These are phyloP conservation scores for Meliscaeva auricollis DNA, from an alignment of 2,888 invertebrate species.

Conservation along the genomic window DNA sequence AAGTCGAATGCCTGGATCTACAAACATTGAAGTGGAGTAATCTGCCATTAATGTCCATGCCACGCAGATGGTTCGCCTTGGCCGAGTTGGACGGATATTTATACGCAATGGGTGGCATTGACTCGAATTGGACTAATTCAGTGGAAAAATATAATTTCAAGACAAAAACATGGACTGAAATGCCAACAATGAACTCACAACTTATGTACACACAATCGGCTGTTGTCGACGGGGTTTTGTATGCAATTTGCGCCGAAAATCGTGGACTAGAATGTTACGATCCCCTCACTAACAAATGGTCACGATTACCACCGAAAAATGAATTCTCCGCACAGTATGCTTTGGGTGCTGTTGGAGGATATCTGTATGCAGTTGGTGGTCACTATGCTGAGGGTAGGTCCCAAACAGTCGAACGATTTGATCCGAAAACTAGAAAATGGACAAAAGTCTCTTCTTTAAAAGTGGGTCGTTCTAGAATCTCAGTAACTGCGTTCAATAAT, in stretches of 20 bases:
- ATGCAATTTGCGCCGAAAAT: conserved; percentile 34
- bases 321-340: conserved; percentile 3
- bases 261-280: conserved; percentile 22
- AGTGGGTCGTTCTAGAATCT: conserved; percentile 16
- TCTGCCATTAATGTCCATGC: conserved; percentile 7
- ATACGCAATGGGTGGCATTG: conserved; percentile 19
- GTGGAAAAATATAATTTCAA: conserved; percentile 22
- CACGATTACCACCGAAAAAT: conserved; percentile 6
- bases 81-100: conserved; percentile 2
- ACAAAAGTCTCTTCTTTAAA: neutral
- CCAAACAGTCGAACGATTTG: conserved; percentile 19
- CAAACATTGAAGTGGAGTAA: conserved; percentile 6
- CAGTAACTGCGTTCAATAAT: conserved; percentile 25
- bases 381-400: conserved; percentile 16
- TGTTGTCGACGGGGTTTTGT: conserved; percentile 23
- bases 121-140: conserved; percentile 16
- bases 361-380: conserved; percentile 23
- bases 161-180: conserved; percentile 5
- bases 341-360: conserved; percentile 28
- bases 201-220: conserved; percentile 25
- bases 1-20: conserved; percentile 20
- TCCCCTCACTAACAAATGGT: conserved; percentile 34
- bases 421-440: conserved; percentile 28
- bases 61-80: conserved; percentile 21
- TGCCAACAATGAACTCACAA: conserved; percentile 16